Evolutionary conservation across 2,113 vertebrate species (phyloP).

Genomic region (Phoxinus phoxinus): DNA sequence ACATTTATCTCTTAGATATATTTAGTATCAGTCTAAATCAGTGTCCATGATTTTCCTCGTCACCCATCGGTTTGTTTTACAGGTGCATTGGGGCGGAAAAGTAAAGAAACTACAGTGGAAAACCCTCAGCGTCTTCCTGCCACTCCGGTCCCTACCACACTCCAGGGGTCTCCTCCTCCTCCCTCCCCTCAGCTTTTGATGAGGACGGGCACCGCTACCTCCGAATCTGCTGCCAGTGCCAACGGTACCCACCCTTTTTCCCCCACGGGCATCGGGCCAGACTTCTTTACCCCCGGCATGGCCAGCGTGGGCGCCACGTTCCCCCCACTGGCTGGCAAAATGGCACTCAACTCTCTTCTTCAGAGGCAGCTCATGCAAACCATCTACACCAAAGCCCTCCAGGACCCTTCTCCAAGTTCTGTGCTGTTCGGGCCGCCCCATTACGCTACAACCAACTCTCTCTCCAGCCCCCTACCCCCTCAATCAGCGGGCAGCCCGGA

Average conservation of each 20-base stretch:
- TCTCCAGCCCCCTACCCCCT: constrained; percentile 84
- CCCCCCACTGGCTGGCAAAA: constrained; percentile 88
- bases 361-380: constrained; percentile 93
- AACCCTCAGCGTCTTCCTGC: constrained; percentile 77
- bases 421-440: constrained; percentile 87
- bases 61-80: constrained; percentile 76
- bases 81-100: constrained; percentile 89
- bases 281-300: constrained; percentile 88
- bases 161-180: constrained; percentile 78
- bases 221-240: constrained; percentile 86
- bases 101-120: constrained; percentile 86
- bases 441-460: constrained; percentile 88
- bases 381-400: constrained; percentile 93
- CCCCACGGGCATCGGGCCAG: constrained; percentile 88
- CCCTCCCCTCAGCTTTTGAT: constrained; percentile 85
- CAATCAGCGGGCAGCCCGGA: constrained; percentile 79
- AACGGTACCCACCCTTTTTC: constrained; percentile 93
- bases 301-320: constrained; percentile 83
- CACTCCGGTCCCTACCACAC: constrained; percentile 60
- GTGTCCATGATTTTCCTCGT: background rate
- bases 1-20: background rate
- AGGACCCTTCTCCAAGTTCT: constrained; percentile 84
- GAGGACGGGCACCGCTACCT: constrained; percentile 70
- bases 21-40: background rate
- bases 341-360: constrained; percentile 90